These are phyloP conservation scores for Rhamphomyia laevipes DNA, from an alignment of 2,888 invertebrate genomes.

Conservation along the genomic window DNA sequence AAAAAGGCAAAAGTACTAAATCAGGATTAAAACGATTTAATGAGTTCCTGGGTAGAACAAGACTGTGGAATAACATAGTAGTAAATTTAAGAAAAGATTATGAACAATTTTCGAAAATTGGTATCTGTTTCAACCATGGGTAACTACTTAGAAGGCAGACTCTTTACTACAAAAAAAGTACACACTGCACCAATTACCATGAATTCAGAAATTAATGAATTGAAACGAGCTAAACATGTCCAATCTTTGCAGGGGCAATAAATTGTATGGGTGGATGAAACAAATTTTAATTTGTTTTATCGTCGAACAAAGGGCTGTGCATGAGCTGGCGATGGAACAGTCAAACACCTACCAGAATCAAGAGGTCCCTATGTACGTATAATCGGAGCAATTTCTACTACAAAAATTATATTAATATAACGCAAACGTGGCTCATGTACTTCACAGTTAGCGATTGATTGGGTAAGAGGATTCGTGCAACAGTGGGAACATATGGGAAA, in stretches of 20 bases:
- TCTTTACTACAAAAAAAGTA: background rate
- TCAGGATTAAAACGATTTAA: background rate
- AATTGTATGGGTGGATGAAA: conserved; percentile 8
- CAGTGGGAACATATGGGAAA: background rate
- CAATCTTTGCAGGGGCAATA: background rate
- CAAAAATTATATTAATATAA: background rate
- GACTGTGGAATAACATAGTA: background rate
- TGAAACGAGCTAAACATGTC: background rate
- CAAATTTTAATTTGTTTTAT: conserved; percentile 8
- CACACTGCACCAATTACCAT: background rate
- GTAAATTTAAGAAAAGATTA: background rate
- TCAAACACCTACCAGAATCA: too few species aligned
- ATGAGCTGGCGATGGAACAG: background rate
- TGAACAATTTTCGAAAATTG: too few species aligned
- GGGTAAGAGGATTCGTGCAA: background rate
- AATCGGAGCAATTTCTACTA: too few species aligned
- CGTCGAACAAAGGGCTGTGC: background rate
- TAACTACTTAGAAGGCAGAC: background rate
- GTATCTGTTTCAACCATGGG: background rate
- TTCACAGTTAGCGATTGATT: background rate
- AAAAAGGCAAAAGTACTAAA: background rate
- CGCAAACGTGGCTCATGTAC: background rate
- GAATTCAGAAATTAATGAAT: background rate
- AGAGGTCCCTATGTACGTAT: too few species aligned
- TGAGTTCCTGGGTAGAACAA: background rate